A percentile compares a stretch with the other conserved stretches of the same genome.
phyloP scores from a whole-genome alignment of 1,140 invertebrate genomes.

The Cyrtorhinus lividipennis region DNA sequence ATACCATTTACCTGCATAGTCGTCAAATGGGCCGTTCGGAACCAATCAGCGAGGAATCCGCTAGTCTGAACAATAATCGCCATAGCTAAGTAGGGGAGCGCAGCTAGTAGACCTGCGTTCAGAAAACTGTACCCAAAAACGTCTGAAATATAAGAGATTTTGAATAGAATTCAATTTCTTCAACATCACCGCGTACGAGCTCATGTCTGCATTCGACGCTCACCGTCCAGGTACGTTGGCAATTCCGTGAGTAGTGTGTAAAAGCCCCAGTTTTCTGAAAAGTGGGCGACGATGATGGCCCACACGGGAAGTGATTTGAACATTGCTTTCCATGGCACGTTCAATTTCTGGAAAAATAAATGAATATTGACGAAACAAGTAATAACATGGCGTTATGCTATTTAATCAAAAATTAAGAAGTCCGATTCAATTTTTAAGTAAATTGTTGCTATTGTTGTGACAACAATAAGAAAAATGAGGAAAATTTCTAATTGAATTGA shows the following conservation, averaged over 20 bases:
- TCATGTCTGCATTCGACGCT: no score
- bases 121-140: slow-evolving; percentile 54
- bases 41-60: slow-evolving; percentile 66
- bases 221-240: slow-evolving; percentile 79
- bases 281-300: slow-evolving; percentile 80
- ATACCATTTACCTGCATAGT: slow-evolving; percentile 43
- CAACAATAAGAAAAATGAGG: no score
- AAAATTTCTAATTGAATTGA: no score
- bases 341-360: slow-evolving; percentile 15
- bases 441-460: no score
- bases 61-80: slow-evolving; percentile 57
- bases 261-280: slow-evolving; percentile 92
- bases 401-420: no score
- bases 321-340: slow-evolving; percentile 59
- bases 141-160: slow-evolving; percentile 36
- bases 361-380: neutral
- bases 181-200: no score
- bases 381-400: no score
- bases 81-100: slow-evolving; percentile 76
- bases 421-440: no score
- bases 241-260: slow-evolving; percentile 81
- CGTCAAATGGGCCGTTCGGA: slow-evolving; percentile 47
- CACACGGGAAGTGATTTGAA: slow-evolving; percentile 70
- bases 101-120: slow-evolving; percentile 63
- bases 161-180: neutral